A percentile compares a stretch with the other conserved stretches of the same genome.
These are phyloP conservation scores for Nymphalis c-album DNA, from an alignment of 2,888 invertebrate species.

Conservation along the genomic window DNA sequence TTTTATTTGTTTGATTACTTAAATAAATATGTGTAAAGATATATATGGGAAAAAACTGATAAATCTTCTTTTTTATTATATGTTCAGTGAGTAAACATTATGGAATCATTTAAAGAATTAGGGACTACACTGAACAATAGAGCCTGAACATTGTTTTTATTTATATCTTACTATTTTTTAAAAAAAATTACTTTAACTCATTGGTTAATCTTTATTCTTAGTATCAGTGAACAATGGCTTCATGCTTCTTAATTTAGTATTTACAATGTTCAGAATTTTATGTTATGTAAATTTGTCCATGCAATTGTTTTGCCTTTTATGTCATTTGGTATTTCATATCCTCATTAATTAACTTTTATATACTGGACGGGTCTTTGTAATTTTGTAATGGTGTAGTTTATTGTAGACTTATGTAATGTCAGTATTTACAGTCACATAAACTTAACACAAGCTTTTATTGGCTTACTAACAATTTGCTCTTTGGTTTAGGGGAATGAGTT, in stretches of 20 bases:
- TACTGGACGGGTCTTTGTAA: neutral
- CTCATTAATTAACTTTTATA: neutral
- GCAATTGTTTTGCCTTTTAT: neutral
- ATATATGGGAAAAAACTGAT: neutral
- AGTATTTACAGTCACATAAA: slow-evolving; percentile 12
- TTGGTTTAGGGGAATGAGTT: slow-evolving; percentile 63
- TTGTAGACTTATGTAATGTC: slow-evolving; percentile 21
- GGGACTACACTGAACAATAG: neutral
- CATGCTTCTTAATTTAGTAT: neutral
- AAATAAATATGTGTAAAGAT: neutral
- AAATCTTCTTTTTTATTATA: neutral
- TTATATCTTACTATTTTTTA: neutral
- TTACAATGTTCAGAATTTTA: too few species aligned
- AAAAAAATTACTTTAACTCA: neutral
- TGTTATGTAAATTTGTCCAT: neutral
- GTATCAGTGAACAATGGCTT: neutral
- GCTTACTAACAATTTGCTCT: slow-evolving; percentile 58
- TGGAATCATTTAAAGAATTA: neutral
- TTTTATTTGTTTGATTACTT: slow-evolving; percentile 18
- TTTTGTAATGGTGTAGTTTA: neutral
- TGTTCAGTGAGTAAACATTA: neutral
- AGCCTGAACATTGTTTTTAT: neutral
- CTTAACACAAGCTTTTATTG: slow-evolving; percentile 18
- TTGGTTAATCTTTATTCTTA: neutral
- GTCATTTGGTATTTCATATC: neutral